Percentiles rank a stretch among this genome's conserved stretches.
Evolutionary conservation across 2,888 invertebrate species (phyloP).

Genomic region (Drosophila colorata): DNA sequence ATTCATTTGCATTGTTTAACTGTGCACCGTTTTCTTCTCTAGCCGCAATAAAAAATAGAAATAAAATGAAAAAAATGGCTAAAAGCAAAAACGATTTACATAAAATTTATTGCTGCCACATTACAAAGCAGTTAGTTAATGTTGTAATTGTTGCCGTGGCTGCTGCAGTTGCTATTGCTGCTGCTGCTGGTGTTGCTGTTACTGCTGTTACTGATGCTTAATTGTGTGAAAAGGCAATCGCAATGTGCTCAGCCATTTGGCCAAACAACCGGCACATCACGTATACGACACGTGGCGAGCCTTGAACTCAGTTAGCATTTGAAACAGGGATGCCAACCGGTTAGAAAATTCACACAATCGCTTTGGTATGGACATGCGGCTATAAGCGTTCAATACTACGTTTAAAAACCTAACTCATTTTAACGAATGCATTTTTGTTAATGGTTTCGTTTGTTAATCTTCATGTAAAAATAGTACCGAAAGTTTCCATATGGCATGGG

Average conservation of each 20-base stretch:
- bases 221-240: constrained; percentile 72
- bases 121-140: constrained; percentile 77
- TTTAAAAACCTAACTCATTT: too few species aligned
- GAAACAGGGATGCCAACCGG: constrained; percentile 51
- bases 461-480: too few species aligned
- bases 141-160: constrained; percentile 30
- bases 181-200: constrained; percentile 43
- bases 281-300: constrained; percentile 78
- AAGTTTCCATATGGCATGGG: too few species aligned
- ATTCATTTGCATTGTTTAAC: constrained; percentile 81
- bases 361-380: background rate
- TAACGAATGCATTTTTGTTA: background rate
- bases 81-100: constrained; percentile 73
- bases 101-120: constrained; percentile 81
- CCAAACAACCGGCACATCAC: constrained; percentile 60
- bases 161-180: constrained; percentile 42
- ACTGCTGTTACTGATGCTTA: constrained; percentile 54
- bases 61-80: constrained; percentile 25
- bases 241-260: constrained; percentile 43
- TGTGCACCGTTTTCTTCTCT: constrained; percentile 70
- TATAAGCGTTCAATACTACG: background rate
- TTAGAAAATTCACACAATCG: constrained; percentile 41
- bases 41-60: constrained; percentile 41
- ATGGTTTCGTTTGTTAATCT: too few species aligned
- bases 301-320: constrained; percentile 72